phyloP scores from a whole-genome alignment of 1,140 invertebrate species.

The Meloidogyne floridensis region DNA sequence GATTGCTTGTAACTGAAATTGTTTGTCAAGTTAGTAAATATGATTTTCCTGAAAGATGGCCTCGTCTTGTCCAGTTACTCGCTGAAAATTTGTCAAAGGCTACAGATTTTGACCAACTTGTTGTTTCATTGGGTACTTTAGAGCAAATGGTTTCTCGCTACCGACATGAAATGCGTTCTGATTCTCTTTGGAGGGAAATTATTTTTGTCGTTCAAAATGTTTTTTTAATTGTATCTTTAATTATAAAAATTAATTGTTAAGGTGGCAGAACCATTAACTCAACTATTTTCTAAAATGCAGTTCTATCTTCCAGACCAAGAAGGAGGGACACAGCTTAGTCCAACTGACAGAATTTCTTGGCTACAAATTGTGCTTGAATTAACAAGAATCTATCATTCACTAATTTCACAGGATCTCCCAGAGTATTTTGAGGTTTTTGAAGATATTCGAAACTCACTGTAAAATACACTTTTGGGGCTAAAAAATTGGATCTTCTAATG shows the following conservation, averaged over 20 bases:
- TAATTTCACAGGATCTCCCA: constrained; percentile 52
- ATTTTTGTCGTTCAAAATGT: constrained; percentile 43
- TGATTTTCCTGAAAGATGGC: constrained; percentile 47
- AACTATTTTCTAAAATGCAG: constrained; percentile 39
- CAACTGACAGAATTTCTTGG: constrained; percentile 28
- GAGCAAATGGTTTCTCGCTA: constrained; percentile 50
- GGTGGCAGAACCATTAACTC: constrained; percentile 39
- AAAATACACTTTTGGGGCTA: too few species aligned
- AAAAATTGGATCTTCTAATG: too few species aligned
- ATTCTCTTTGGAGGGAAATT: constrained; percentile 41
- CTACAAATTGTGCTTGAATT: constrained; percentile 43
- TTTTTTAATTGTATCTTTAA: background rate
- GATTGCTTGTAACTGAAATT: constrained; percentile 38
- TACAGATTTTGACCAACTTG: constrained; percentile 42
- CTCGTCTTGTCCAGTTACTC: constrained; percentile 36
- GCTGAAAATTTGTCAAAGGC: constrained; percentile 29
- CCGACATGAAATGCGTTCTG: constrained; percentile 40
- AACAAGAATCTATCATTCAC: constrained; percentile 45
- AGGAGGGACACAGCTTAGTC: constrained; percentile 27
- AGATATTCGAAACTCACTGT: too few species aligned
- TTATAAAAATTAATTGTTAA: constrained; percentile 10
- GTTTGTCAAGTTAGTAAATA: constrained; percentile 48
- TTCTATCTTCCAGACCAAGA: constrained; percentile 29
- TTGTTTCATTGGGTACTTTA: constrained; percentile 37
- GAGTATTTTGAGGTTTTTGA: constrained; percentile 47